A percentile compares a stretch with the other conserved stretches of the same genome.
Conservation (phyloP, 2,888 invertebrate species). For the Acanthosoma haemorrhoidale region DNA sequence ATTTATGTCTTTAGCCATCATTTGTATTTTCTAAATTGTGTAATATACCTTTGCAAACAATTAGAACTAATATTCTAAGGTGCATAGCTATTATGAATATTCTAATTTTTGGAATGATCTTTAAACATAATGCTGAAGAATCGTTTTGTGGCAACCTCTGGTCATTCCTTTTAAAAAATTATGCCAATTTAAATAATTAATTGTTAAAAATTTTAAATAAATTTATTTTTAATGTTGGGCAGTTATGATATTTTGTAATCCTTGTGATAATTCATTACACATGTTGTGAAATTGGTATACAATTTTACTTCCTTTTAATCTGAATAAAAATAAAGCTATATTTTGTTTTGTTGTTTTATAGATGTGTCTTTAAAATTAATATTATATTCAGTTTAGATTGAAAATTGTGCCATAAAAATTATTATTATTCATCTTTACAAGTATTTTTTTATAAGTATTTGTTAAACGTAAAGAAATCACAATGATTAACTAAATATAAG, state of each 20-base stretch:
- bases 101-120: background rate
- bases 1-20: background rate
- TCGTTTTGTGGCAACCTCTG: background rate
- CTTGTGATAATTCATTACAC: slow-evolving; percentile 21
- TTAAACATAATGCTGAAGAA: background rate
- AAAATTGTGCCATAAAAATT: slow-evolving; percentile 14
- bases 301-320: background rate
- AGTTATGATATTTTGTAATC: slow-evolving; percentile 8
- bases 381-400: background rate
- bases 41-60: background rate
- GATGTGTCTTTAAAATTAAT: background rate
- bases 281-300: background rate
- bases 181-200: background rate
- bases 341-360: background rate
- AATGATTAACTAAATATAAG: background rate
- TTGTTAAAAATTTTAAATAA: background rate
- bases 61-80: background rate
- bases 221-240: background rate
- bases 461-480: slow-evolving; percentile 13
- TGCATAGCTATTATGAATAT: background rate
- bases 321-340: background rate
- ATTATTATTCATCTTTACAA: background rate
- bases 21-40: too few species aligned
- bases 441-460: background rate
- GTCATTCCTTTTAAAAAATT: background rate